These are phyloP conservation scores for Eunapius fragilis DNA, from an alignment of 37 sponge, comb jelly and placozoan species.

Conservation along the genomic window DNA sequence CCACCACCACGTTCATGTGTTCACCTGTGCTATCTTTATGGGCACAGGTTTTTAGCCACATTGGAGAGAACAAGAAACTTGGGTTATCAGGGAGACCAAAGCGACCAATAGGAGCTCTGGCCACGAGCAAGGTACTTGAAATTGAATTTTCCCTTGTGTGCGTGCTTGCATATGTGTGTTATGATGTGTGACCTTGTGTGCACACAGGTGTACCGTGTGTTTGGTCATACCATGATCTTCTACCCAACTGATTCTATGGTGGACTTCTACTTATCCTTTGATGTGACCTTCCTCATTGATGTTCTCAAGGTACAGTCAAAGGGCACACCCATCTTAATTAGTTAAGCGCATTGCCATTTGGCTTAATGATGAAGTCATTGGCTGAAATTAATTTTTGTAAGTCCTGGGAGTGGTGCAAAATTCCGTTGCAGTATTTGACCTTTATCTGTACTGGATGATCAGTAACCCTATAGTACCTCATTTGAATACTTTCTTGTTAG, in stretches of 20 bases:
- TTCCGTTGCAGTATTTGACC: too few relatives aligned
- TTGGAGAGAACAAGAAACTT: conserved; percentile 81
- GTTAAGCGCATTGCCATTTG: too few relatives aligned
- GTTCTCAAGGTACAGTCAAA: conserved; percentile 51
- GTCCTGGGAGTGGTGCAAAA: too few relatives aligned
- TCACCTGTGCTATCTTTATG: not conserved
- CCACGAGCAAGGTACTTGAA: conserved; percentile 66
- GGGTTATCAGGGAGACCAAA: conserved; percentile 83
- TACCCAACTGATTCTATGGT: conserved; percentile 75
- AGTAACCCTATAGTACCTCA: too few relatives aligned
- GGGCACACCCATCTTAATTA: too few relatives aligned
- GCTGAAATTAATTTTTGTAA: too few relatives aligned
- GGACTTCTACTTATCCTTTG: conserved; percentile 93
- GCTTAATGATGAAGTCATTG: too few relatives aligned
- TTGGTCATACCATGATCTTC: conserved; percentile 69
- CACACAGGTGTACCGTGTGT: conserved; percentile 70
- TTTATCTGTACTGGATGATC: too few relatives aligned
- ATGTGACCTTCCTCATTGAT: conserved; percentile 73
- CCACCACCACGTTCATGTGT: too few relatives aligned
- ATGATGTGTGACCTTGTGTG: not conserved
- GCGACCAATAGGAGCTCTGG: conserved; percentile 86
- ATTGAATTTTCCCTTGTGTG: not conserved
- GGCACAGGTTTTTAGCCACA: conserved; percentile 43
- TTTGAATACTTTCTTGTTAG: too few relatives aligned
- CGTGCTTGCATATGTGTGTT: too few relatives aligned